These are phyloP conservation scores for Hippocampus barbouri DNA, from an alignment of 2,113 vertebrate genomes.

Conservation along the genomic window DNA sequence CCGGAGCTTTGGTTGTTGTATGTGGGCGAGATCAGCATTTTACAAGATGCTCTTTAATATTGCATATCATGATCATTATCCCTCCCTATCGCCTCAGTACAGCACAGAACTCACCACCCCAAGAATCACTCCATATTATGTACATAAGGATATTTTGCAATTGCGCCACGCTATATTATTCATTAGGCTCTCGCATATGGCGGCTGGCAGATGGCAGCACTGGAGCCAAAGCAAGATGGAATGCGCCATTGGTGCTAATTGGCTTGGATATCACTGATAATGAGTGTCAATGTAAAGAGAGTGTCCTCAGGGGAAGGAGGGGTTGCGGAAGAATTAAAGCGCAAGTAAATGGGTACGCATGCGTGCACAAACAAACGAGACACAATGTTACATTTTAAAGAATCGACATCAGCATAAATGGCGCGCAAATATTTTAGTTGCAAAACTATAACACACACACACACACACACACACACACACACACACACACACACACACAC, in stretches of 20 bases:
- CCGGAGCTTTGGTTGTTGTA: constrained; percentile 14
- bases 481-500: too few relatives aligned
- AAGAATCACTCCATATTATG: constrained; percentile 5
- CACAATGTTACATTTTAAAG: not conserved
- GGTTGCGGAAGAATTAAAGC: not conserved
- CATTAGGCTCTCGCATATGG: constrained; percentile 31
- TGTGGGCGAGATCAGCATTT: constrained; percentile 11
- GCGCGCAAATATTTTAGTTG: not conserved
- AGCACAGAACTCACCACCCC: not conserved
- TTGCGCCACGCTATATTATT: constrained; percentile 40
- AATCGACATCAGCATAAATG: not conserved
- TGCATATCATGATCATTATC: constrained; percentile 35
- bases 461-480: not conserved
- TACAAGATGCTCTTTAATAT: constrained; percentile 31
- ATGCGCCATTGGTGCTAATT: constrained; percentile 35
- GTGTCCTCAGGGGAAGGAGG: constrained; percentile 2
- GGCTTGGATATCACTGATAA: constrained; percentile 22
- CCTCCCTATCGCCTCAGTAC: constrained; percentile 7
- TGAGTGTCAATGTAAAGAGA: constrained; percentile 23
- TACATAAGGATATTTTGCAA: constrained; percentile 17
- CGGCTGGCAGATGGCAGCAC: constrained; percentile 27
- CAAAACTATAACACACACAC: not conserved
- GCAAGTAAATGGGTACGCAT: not conserved
- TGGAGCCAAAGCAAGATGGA: constrained; percentile 12
- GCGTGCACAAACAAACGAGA: not conserved